A percentile compares a stretch with the other conserved stretches of the same genome.
Evolutionary conservation across 2,797 vertebrate species (phyloP).

Genomic region (Phrynocephalus vlangalii): DNA sequence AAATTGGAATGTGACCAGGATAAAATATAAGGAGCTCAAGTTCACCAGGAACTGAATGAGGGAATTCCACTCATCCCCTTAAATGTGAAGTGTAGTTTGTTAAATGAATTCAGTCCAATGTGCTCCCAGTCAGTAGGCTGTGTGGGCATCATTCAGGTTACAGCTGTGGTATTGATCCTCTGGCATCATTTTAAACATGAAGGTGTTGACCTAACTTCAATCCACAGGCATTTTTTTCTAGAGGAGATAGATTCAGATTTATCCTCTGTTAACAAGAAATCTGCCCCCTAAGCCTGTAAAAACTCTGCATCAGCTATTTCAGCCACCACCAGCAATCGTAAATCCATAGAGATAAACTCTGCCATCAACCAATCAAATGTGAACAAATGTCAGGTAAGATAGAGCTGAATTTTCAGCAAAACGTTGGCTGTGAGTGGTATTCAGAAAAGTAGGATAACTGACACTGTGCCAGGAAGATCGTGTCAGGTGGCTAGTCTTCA

Average conservation of each 20-base stretch:
- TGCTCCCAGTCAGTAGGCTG: not conserved
- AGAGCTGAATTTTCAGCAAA: constrained; percentile 57
- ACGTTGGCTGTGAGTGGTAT: constrained; percentile 64
- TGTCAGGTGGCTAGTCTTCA: constrained; percentile 50
- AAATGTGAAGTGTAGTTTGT: constrained; percentile 12
- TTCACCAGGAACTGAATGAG: not conserved
- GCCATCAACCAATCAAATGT: constrained; percentile 54
- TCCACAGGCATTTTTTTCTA: not conserved
- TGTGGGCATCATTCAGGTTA: not conserved
- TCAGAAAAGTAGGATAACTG: constrained; percentile 60
- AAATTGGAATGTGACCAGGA: not conserved
- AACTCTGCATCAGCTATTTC: constrained; percentile 29
- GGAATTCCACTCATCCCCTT: not conserved
- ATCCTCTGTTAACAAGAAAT: constrained; percentile 6
- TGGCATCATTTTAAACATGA: not conserved
- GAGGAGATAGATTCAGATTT: constrained; percentile 22
- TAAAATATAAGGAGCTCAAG: not conserved
- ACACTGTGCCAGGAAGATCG: constrained; percentile 65
- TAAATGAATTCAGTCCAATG: not conserved
- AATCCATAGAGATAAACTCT: constrained; percentile 53
- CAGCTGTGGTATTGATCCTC: not conserved
- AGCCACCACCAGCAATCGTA: constrained; percentile 11
- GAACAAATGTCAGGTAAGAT: constrained; percentile 53
- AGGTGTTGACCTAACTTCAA: constrained; percentile 5
- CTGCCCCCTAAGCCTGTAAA: constrained; percentile 6